Base-by-base conservation (phyloP, 2,888 invertebrate species). In the Ceriagrion tenellum region DNA sequence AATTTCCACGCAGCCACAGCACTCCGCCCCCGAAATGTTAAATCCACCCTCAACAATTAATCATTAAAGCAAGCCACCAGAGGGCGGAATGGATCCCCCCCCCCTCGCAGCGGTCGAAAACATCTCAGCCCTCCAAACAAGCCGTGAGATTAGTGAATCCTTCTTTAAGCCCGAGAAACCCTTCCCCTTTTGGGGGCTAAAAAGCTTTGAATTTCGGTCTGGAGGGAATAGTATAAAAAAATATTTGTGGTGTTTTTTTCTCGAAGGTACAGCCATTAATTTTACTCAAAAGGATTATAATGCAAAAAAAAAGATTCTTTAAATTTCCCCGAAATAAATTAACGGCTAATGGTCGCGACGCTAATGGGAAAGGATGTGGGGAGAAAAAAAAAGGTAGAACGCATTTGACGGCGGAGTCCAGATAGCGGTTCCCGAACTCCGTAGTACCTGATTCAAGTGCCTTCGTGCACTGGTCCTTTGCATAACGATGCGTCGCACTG, bases 21-120 rank as follows among this genome's bases (percentile, higher is more conserved):
- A 35, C 35, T 16, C 3, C 13, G 35, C 1, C 35, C 30, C 13
- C 16, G 81, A 35, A 81, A 81, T 81, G 35, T 13, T 81, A 18
- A 81, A 81, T 81, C 81, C 81, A 35, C 81, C 81, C 81, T 35
- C 30, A 69, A 81, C 81, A 81, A 81, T 81, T 81, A 81, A 81
- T 81, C 81, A 81, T 81, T 81, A 35, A 81, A 35, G 81, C 0
- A 13, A 35, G 81, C 30, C 81, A 81, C 69, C 69, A 69, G 26
- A 23, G 69, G 10, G 59, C 4, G 12, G 59, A 8, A 59, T 12
- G 59, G 35, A 81, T 35, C 35, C n/a, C 35, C 81, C 18, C 35
- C n/a, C 35, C 81, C 18, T 8, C 18, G 16, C 23, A 18, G 35
- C 35, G 30, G 81, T 35, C n/a, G 35, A 35, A 81, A 81, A 30